Conservation (phyloP, 2,888 invertebrate species). For the Tenodera sinensis region DNA sequence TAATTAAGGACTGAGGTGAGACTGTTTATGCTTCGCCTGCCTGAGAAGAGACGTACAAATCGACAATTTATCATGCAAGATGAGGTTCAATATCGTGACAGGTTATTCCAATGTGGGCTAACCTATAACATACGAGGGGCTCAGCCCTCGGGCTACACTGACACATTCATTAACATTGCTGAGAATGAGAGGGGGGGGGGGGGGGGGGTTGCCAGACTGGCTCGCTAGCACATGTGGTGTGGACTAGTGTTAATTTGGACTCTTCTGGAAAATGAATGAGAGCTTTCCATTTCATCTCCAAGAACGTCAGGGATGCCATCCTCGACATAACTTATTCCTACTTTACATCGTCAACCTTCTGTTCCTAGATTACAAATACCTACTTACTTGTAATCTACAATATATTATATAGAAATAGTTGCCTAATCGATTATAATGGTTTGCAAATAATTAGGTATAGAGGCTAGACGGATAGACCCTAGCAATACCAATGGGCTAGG, state of each 20-base stretch:
- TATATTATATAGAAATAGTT: too few relatives aligned
- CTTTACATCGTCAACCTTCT: too few relatives aligned
- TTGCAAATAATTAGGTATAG: too few relatives aligned
- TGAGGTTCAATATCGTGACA: constrained; percentile 23
- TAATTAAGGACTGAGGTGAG: neutral
- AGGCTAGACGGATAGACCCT: too few relatives aligned
- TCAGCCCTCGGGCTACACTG: neutral
- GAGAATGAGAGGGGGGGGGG: neutral
- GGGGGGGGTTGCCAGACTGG: neutral
- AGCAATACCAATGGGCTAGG: too few relatives aligned
- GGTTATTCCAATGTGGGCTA: constrained; percentile 6
- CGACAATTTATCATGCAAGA: constrained; percentile 24
- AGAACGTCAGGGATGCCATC: neutral
- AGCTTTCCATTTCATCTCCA: neutral
- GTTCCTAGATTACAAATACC: too few relatives aligned
- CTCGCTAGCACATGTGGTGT: neutral
- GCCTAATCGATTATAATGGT: too few relatives aligned
- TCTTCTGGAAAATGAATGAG: neutral
- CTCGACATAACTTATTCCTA: too few relatives aligned
- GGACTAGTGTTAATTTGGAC: neutral
- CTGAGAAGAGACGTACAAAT: neutral
- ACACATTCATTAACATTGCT: constrained; percentile 15
- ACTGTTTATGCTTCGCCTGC: neutral
- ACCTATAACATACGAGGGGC: neutral
- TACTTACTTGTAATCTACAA: too few relatives aligned